A percentile compares a stretch with the other conserved stretches of the same genome.
Conservation (phyloP, 2,888 invertebrate genomes). For the Lepas anatifera region DNA sequence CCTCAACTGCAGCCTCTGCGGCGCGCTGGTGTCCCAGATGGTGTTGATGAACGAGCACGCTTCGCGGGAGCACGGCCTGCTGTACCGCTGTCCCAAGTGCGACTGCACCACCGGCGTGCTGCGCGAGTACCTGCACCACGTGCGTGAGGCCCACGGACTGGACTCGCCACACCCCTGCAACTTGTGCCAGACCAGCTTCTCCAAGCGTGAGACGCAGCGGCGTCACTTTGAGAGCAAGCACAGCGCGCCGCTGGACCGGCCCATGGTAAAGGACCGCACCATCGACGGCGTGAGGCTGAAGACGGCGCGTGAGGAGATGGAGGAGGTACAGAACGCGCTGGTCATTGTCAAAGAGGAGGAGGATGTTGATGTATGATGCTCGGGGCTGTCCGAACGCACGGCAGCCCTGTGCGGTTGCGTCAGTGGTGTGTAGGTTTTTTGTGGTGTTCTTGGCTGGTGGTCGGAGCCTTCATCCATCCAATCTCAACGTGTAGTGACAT, state of each 20-base stretch:
- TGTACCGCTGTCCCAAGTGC: constrained; percentile 5
- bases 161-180: background rate
- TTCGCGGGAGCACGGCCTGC: background rate
- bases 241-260: background rate
- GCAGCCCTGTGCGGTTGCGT: too few relatives aligned
- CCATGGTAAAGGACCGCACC: background rate
- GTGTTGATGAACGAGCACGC: background rate
- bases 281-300: background rate
- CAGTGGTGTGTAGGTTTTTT: too few relatives aligned
- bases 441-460: too few relatives aligned
- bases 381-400: too few relatives aligned
- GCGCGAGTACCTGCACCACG: background rate
- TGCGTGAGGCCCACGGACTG: background rate
- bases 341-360: background rate
- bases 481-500: too few relatives aligned
- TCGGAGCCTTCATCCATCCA: too few relatives aligned
- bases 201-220: background rate
- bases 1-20: background rate
- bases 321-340: background rate
- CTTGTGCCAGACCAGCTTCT: background rate
- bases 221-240: background rate
- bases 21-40: background rate
- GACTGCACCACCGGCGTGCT: background rate
- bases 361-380: background rate
- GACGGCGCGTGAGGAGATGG: background rate